These are phyloP conservation scores for Dusona sp. DNA, from an alignment of 2,888 invertebrate species.

Conservation along the genomic window DNA sequence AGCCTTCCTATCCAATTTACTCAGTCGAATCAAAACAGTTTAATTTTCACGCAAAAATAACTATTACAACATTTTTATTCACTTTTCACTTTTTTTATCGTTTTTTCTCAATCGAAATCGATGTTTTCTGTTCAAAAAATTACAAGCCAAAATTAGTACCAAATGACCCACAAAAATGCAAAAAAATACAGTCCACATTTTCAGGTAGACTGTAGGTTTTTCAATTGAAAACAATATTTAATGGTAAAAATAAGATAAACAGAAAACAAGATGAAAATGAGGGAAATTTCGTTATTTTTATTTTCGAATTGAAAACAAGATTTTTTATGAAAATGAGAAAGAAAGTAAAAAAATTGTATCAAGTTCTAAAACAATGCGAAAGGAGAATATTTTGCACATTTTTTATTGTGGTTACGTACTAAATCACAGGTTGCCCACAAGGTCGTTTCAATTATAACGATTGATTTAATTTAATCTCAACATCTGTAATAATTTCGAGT, in stretches of 20 bases:
- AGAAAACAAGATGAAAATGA: no score
- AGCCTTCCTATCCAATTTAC: neutral
- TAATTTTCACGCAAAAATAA: no score
- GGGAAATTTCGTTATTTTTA: no score
- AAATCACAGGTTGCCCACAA: neutral
- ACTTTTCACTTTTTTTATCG: no score
- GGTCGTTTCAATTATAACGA: neutral
- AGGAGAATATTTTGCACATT: neutral
- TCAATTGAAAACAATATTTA: no score
- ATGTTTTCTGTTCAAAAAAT: no score
- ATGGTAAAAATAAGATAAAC: no score
- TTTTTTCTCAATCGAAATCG: no score
- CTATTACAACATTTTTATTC: no score
- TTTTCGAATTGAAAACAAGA: neutral
- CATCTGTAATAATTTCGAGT: conserved; percentile 22
- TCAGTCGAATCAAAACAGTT: neutral
- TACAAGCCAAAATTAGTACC: neutral
- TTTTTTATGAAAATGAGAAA: neutral
- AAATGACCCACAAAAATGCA: no score
- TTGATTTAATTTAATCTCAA: conserved; percentile 29
- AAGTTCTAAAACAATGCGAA: neutral
- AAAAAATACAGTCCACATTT: no score
- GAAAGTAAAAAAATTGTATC: neutral
- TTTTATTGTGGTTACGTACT: neutral
- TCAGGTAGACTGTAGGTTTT: no score